These are phyloP conservation scores for Tineola bisselliella DNA, from an alignment of 2,888 invertebrate genomes.

Conservation along the genomic window DNA sequence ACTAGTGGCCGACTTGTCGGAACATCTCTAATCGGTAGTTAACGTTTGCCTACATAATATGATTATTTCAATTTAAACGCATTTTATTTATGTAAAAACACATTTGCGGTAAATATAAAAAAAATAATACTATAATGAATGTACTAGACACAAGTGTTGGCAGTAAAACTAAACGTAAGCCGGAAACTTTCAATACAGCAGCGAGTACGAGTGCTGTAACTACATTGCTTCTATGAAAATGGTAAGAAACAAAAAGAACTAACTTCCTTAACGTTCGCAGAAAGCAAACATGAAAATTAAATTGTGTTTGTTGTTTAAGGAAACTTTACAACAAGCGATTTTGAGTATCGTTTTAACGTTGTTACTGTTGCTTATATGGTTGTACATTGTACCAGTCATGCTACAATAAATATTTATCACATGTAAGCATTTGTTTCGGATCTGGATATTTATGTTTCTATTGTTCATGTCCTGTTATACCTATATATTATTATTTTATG, in stretches of 20 bases:
- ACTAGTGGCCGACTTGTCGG: too few species aligned
- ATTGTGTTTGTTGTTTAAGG: slow-evolving; percentile 8
- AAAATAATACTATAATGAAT: not conserved
- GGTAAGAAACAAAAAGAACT: slow-evolving; percentile 7
- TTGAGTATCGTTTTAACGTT: not conserved
- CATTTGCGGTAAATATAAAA: not conserved
- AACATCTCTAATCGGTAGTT: too few species aligned
- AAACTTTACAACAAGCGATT: slow-evolving; percentile 3
- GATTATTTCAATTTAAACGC: too few species aligned
- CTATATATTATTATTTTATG: too few species aligned
- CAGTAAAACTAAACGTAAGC: not conserved
- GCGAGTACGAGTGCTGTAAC: slow-evolving; percentile 1
- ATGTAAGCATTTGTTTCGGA: too few species aligned
- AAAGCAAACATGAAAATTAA: slow-evolving; percentile 12
- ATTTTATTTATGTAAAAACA: too few species aligned
- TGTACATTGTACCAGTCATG: too few species aligned
- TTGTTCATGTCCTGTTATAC: too few species aligned
- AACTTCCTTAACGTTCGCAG: slow-evolving; percentile 9
- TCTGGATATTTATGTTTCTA: too few species aligned
- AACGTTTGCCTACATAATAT: too few species aligned
- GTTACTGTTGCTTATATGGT: too few species aligned
- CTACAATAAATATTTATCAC: too few species aligned
- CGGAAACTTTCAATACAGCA: slow-evolving; percentile 4
- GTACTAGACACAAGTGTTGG: not conserved
- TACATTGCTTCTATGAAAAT: slow-evolving; percentile 5